Conservation (phyloP, 2,888 invertebrate genomes). For the Archips xylosteana region DNA sequence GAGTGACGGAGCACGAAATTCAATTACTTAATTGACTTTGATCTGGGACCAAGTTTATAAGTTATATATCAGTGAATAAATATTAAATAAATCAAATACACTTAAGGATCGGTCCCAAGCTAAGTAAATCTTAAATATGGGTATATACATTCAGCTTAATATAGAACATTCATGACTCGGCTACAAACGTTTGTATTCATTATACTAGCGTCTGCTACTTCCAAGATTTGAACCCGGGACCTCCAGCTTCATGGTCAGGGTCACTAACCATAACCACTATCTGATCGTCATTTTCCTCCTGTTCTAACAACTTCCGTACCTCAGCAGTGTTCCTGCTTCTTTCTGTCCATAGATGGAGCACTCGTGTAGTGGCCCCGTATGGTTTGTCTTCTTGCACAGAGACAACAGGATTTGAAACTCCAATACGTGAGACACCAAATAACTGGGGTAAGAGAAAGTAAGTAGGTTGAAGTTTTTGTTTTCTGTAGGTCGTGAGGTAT, state of each 20-base stretch:
- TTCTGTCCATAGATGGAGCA: conserved; percentile 89
- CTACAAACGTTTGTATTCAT: too few species aligned
- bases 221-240: too few species aligned
- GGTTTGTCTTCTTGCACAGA: conserved; percentile 88
- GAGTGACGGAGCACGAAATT: not conserved
- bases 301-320: conserved; percentile 63
- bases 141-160: too few species aligned
- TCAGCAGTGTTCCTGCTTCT: conserved; percentile 88
- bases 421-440: conserved; percentile 88
- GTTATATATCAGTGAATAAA: not conserved
- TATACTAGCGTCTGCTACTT: too few species aligned
- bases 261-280: too few species aligned
- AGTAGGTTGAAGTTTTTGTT: conserved; percentile 23
- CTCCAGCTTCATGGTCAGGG: too few species aligned
- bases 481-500: conserved; percentile 8
- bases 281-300: not conserved
- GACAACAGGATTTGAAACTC: conserved; percentile 92
- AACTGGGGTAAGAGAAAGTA: conserved; percentile 64
- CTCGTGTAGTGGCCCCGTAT: conserved; percentile 87
- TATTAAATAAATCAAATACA: too few species aligned
- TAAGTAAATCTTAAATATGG: too few species aligned
- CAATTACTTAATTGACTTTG: not conserved
- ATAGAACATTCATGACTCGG: too few species aligned
- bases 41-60: too few species aligned
- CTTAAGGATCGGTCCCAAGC: too few species aligned